phyloP scores from a whole-genome alignment of 1,140 invertebrate species.

The Vanessa tameamea region DNA sequence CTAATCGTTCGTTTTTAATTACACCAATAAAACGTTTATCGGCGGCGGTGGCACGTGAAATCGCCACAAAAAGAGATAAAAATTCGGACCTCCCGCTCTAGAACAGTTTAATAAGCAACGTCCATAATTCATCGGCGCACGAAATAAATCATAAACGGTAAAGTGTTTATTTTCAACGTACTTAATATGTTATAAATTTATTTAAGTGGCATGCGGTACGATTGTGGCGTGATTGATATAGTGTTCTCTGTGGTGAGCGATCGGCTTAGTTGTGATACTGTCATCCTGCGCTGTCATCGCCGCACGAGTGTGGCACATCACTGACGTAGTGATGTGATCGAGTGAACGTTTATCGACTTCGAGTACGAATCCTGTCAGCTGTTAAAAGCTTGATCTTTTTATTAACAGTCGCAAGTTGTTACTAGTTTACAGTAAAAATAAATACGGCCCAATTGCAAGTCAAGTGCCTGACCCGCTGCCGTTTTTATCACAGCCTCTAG shows the following conservation, averaged over 20 bases:
- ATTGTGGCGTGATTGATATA: conserved; percentile 78
- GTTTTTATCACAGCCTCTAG: conserved; percentile 30
- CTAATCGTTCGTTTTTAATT: conserved; percentile 75
- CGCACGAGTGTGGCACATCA: conserved; percentile 38
- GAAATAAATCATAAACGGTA: conserved; percentile 78
- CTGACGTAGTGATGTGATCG: conserved; percentile 46
- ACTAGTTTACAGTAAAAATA: conserved; percentile 47
- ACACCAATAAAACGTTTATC: conserved; percentile 77
- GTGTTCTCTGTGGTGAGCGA: conserved; percentile 59
- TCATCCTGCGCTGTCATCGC: conserved; percentile 49
- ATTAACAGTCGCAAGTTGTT: conserved; percentile 36
- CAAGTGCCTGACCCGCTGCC: conserved; percentile 31
- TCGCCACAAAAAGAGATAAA: conserved; percentile 71
- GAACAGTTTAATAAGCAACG: conserved; percentile 65
- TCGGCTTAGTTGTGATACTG: conserved; percentile 64
- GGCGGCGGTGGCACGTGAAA: conserved; percentile 70
- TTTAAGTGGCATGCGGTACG: conserved; percentile 76
- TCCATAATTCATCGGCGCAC: conserved; percentile 72
- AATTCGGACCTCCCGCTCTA: conserved; percentile 67
- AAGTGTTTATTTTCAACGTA: conserved; percentile 79
- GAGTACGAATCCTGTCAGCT: conserved; percentile 41
- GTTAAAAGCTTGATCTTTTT: conserved; percentile 45
- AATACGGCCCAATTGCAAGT: conserved; percentile 44
- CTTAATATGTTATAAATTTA: conserved; percentile 80
- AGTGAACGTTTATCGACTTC: conserved; percentile 38